These are phyloP conservation scores for Tor tambroides DNA, from an alignment of 2,113 vertebrate species.

Conservation along the genomic window DNA sequence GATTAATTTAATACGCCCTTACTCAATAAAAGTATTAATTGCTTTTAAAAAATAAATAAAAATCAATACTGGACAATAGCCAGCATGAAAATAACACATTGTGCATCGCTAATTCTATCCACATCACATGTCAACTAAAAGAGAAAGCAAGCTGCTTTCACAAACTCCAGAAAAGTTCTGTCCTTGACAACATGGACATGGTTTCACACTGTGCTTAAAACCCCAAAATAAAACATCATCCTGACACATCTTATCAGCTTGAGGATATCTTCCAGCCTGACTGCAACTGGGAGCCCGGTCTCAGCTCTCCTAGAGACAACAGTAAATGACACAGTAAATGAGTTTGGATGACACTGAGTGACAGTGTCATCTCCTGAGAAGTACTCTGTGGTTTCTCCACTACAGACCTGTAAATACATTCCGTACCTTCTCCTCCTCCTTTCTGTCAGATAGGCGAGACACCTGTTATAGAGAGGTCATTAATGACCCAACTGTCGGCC, in stretches of 20 bases:
- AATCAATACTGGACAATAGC: too few species aligned
- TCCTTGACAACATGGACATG: slow-evolving; percentile 13
- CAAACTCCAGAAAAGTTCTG: not conserved
- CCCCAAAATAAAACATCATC: slow-evolving; percentile 29
- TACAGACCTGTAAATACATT: slow-evolving; percentile 44
- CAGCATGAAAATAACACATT: too few species aligned
- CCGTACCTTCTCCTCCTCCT: slow-evolving; percentile 14
- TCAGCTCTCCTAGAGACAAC: slow-evolving; percentile 33
- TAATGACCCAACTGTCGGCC: slow-evolving; percentile 51
- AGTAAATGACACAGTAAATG: slow-evolving; percentile 48
- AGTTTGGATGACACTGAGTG: slow-evolving; percentile 51
- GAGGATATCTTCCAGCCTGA: slow-evolving; percentile 29
- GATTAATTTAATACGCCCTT: too few species aligned
- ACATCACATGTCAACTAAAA: not conserved
- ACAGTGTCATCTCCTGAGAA: slow-evolving; percentile 46
- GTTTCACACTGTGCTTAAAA: not conserved
- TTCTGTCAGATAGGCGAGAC: slow-evolving; percentile 41
- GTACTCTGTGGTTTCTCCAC: slow-evolving; percentile 23
- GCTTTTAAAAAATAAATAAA: too few species aligned
- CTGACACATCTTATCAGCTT: slow-evolving; percentile 24
- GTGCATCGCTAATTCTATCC: too few species aligned
- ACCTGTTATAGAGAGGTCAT: slow-evolving; percentile 47
- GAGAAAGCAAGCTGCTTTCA: not conserved
- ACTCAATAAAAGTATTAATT: too few species aligned
- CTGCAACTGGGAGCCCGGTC: not conserved